Evolutionary conservation across 2,888 invertebrate genomes (phyloP).

Genomic region (Protophormia terraenovae): DNA sequence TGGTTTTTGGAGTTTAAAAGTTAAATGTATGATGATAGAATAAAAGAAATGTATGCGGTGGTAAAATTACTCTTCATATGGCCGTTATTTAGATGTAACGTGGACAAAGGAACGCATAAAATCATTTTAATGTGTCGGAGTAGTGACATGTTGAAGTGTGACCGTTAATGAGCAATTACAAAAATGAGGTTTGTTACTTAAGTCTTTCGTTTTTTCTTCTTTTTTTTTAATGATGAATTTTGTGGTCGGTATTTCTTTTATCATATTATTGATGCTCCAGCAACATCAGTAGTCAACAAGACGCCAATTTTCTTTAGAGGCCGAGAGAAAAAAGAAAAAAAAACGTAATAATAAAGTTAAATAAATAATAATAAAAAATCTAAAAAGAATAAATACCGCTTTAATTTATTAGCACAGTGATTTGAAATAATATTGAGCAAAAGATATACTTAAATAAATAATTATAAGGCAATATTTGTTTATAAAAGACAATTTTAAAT

Average conservation of each 20-base stretch:
- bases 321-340: too few relatives aligned
- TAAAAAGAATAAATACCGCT: neutral
- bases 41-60: slow-evolving; percentile 21
- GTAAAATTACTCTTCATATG: neutral
- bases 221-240: neutral
- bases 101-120: slow-evolving; percentile 19
- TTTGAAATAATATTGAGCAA: too few relatives aligned
- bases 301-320: slow-evolving; percentile 35
- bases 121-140: slow-evolving; percentile 56
- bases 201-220: slow-evolving; percentile 71
- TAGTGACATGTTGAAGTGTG: slow-evolving; percentile 76
- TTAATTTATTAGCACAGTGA: neutral
- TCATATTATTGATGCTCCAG: neutral
- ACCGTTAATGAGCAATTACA: slow-evolving; percentile 80
- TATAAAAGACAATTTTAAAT: too few relatives aligned
- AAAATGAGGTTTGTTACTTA: slow-evolving; percentile 70
- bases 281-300: neutral
- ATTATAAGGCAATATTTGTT: too few relatives aligned
- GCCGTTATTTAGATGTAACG: slow-evolving; percentile 15
- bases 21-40: neutral
- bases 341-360: neutral
- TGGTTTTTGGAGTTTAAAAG: neutral
- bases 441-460: too few relatives aligned
- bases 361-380: neutral
- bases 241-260: slow-evolving; percentile 29